Base-by-base conservation (phyloP, 2,113 vertebrate species). In the Eleginops maclovinus region DNA sequence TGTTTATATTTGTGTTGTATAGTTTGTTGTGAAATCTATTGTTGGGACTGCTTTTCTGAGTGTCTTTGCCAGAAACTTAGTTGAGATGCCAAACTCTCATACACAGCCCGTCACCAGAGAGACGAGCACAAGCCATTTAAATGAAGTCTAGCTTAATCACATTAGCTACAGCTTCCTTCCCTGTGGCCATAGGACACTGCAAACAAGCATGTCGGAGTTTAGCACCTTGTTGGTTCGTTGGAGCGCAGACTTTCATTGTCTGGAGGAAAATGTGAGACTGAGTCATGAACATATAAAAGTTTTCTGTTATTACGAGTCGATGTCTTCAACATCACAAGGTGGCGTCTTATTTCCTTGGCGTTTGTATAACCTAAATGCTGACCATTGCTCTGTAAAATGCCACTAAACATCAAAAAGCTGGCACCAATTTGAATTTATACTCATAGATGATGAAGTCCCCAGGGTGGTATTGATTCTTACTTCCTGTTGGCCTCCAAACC, bases 81-180 rank as follows among this genome's bases (percentile, higher is more conserved):
- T 62, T 63, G 51, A 68, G 56, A 63, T 75, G 69, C 70, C 36
- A 62, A 63, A 74, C 40, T 81, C 26, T 60, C 72, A 73, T 31
- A 65, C 44, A 81, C 22, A 54, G 46, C 67, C 51, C 19, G 36
- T 84, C 54, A 73, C 55, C 31, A 79, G 68, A 44, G 40, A 46
- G 61, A 61, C 9, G 7, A 59, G 36, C 61, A 26, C 0, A 1
- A 78, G 50, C 58, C 22, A 12, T 61, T 36, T 26, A 69, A 43
- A 88, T 53, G 46, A 43, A 61, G 63, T 72, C 56, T 55, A 56
- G 24, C 53, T 63, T 83, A 83, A 89, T 89, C 50, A 26, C 75
- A 74, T 89, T 77, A 81, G 74, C 76, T 73, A 11, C 73, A 75
- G 71, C 74, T 61, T 76, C 40, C 22, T 73, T 2, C 47, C 58